A percentile compares a stretch with the other conserved stretches of the same genome.
Conservation (phyloP, 2,797 vertebrate genomes). For the Tenualosa thibaudeaui region DNA sequence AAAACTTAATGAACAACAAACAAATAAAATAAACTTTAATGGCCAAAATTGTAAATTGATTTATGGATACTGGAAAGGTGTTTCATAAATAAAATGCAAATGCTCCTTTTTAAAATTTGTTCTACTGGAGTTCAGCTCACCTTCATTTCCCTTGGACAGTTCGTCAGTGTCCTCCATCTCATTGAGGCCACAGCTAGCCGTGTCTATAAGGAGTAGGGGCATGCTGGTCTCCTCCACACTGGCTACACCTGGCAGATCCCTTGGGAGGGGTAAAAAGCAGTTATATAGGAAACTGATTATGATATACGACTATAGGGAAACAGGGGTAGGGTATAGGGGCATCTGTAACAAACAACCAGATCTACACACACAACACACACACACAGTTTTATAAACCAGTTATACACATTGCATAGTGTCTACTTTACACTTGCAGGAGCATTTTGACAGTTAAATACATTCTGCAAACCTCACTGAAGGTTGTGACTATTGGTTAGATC, state of each 20-base stretch:
- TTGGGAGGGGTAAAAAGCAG: constrained; percentile 53
- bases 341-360: background rate
- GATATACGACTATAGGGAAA: background rate
- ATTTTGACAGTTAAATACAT: no score
- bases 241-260: constrained; percentile 84
- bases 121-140: constrained; percentile 58
- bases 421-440: no score
- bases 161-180: constrained; percentile 88
- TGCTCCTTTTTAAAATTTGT: no score
- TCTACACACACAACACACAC: no score
- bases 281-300: background rate
- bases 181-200: constrained; percentile 86
- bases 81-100: background rate
- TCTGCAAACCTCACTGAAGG: no score
- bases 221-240: constrained; percentile 82
- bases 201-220: constrained; percentile 89
- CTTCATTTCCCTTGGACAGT: constrained; percentile 93
- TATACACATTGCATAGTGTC: no score
- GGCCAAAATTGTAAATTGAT: background rate
- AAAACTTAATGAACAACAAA: no score
- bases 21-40: no score
- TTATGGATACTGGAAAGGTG: background rate
- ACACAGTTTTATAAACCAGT: no score
- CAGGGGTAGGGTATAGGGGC: no score
- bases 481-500: no score